These are phyloP conservation scores for Laspeyria flexula DNA, from an alignment of 2,888 invertebrate genomes.

Conservation along the genomic window DNA sequence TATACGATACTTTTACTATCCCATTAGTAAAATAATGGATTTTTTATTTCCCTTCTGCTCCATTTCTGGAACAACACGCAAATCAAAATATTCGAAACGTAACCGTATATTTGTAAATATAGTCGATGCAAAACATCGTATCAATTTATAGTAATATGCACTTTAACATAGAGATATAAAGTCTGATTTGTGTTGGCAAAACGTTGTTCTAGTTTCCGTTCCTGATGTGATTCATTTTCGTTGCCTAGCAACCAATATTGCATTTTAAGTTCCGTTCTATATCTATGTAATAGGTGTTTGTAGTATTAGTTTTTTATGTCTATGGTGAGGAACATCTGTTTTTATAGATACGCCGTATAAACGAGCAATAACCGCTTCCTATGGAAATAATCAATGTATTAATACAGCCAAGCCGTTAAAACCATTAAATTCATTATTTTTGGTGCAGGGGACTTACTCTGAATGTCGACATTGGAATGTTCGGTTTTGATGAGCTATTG, in stretches of 20 bases:
- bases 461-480: too few relatives aligned
- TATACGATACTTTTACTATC: not conserved
- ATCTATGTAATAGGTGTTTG: not conserved
- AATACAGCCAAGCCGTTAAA: too few relatives aligned
- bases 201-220: constrained; percentile 23
- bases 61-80: not conserved
- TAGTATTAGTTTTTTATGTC: too few relatives aligned
- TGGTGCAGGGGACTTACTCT: too few relatives aligned
- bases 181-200: not conserved
- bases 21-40: too few relatives aligned
- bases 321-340: too few relatives aligned
- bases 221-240: constrained; percentile 10
- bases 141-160: not conserved
- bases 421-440: too few relatives aligned
- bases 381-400: too few relatives aligned
- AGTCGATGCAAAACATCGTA: not conserved
- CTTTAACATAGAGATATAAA: not conserved
- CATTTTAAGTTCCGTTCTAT: not conserved
- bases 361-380: too few relatives aligned
- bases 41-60: not conserved
- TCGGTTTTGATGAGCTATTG: too few relatives aligned
- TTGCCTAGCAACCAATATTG: constrained; percentile 34
- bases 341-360: too few relatives aligned
- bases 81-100: not conserved
- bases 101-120: not conserved